Evolutionary conservation across 1,140 invertebrate species (phyloP).

Genomic region (Neuroterus valhalla): DNA sequence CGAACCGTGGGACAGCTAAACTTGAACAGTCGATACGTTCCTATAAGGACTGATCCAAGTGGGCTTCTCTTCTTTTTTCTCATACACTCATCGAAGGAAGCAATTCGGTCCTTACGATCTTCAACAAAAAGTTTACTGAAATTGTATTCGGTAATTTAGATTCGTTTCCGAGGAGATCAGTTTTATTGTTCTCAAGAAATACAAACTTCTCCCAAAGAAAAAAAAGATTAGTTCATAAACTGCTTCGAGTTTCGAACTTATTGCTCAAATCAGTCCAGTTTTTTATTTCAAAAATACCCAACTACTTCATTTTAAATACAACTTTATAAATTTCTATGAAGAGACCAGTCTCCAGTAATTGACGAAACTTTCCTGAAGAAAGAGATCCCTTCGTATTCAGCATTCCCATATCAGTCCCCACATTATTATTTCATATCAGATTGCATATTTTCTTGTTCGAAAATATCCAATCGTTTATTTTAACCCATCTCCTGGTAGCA

Average conservation of each 20-base stretch:
- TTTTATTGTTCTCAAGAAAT: conserved; percentile 18
- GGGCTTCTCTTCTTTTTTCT: not conserved
- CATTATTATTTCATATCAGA: too few relatives aligned
- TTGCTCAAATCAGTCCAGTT: not conserved
- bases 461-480: too few relatives aligned
- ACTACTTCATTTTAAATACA: not conserved
- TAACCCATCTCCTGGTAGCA: not conserved
- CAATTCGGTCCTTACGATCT: conserved; percentile 27
- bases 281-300: not conserved
- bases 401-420: too few relatives aligned
- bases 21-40: conserved; percentile 19
- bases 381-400: too few relatives aligned
- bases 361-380: too few relatives aligned
- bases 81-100: conserved; percentile 26
- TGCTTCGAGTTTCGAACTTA: not conserved
- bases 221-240: conserved; percentile 15
- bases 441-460: too few relatives aligned
- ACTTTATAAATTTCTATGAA: not conserved
- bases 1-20: not conserved
- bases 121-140: conserved; percentile 16
- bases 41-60: conserved; percentile 27
- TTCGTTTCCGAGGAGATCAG: conserved; percentile 25
- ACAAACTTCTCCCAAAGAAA: conserved; percentile 19
- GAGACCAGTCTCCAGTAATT: too few relatives aligned
- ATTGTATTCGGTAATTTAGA: conserved; percentile 30